Percentiles rank a stretch among this genome's conserved stretches.
Conservation (phyloP, 2,888 invertebrate genomes). For the Rhodophaea formosa region DNA sequence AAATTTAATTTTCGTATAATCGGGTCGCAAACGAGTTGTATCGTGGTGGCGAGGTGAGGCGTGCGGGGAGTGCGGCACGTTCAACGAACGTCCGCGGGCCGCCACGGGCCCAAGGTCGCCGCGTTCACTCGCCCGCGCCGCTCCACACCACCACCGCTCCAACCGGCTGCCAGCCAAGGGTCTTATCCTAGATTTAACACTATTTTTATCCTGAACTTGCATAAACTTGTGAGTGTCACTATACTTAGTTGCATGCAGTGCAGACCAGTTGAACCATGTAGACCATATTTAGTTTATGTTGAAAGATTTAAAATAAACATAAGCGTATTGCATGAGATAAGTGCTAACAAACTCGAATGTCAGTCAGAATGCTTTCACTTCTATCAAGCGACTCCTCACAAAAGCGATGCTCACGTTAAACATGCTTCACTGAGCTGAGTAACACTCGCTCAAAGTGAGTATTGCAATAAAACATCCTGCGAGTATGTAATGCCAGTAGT, state of each 20-base stretch:
- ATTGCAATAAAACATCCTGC: slow-evolving; percentile 24
- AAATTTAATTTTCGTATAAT: slow-evolving; percentile 59
- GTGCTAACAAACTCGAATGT: neutral
- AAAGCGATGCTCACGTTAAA: neutral
- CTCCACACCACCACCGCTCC: slow-evolving; percentile 39
- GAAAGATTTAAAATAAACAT: no score
- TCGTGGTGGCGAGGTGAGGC: slow-evolving; percentile 31
- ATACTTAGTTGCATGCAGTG: neutral
- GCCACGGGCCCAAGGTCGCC: slow-evolving; percentile 76
- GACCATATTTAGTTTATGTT: no score
- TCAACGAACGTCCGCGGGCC: slow-evolving; percentile 80
- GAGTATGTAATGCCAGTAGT: neutral
- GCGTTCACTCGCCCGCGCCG: slow-evolving; percentile 59
- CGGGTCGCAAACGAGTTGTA: slow-evolving; percentile 66
- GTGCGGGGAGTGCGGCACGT: slow-evolving; percentile 52
- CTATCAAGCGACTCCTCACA: no score
- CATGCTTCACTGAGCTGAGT: neutral
- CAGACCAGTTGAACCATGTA: no score
- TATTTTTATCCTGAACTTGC: slow-evolving; percentile 7
- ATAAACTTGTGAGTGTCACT: neutral
- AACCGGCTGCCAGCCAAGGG: slow-evolving; percentile 37
- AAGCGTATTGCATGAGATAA: no score
- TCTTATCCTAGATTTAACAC: slow-evolving; percentile 34
- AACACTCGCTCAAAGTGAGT: slow-evolving; percentile 24
- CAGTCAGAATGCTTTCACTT: neutral